Evolutionary conservation across 2,113 vertebrate genomes (phyloP).

Genomic region (Oncorhynchus masou): DNA sequence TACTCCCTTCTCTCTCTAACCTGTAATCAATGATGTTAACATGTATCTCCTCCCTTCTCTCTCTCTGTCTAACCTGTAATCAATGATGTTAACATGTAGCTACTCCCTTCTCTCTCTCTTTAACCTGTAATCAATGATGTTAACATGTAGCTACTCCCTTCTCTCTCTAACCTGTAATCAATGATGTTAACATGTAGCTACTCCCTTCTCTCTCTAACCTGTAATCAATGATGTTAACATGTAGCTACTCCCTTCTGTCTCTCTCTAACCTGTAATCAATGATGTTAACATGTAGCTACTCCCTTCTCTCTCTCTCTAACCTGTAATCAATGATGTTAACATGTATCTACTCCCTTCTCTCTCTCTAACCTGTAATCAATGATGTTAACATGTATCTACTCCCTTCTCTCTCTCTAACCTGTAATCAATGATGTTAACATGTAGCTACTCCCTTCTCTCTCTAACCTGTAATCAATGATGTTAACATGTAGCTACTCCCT

Average conservation of each 20-base stretch:
- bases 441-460: not conserved
- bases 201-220: conserved; percentile 30
- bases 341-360: not conserved
- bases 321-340: conserved; percentile 45
- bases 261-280: no score
- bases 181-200: conserved; percentile 18
- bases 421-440: no score
- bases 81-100: conserved; percentile 29
- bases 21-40: conserved; percentile 44
- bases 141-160: no score
- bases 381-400: conserved; percentile 7
- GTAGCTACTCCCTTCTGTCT: not conserved
- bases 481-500: not conserved
- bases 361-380: conserved; percentile 50
- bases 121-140: no score
- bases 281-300: no score
- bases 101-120: not conserved
- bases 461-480: conserved; percentile 50
- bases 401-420: not conserved
- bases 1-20: conserved; percentile 22
- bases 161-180: conserved; percentile 47
- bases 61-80: conserved; percentile 48
- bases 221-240: conserved; percentile 41
- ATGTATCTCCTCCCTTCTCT: conserved; percentile 1
- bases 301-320: conserved; percentile 27